Evolutionary conservation across 2,113 vertebrate genomes (phyloP), one percentile per base, ranked within the genome.

Genomic region (Loxodonta africana): DNA sequence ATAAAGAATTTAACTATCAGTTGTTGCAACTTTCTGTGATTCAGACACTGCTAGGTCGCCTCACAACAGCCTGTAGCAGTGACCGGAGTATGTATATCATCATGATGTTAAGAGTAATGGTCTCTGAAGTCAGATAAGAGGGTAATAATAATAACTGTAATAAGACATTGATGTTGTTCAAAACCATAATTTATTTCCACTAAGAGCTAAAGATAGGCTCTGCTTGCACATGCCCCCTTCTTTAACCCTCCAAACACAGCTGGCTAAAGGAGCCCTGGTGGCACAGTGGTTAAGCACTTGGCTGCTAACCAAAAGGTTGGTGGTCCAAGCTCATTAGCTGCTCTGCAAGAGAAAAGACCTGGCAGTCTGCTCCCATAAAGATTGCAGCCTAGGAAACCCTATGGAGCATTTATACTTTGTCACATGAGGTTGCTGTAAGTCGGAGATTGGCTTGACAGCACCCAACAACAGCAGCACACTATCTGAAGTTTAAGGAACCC

Each of bases 21-120:
- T 69, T 63, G 11, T 21, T 37, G 11, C 51, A 48, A 46, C 25
- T 95, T 77, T 69, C 83, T 44, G 5, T 63, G 57, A 83, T 46
- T 76, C 69, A 90, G 51, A 92, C 33, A 63, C 18, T 8, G 21
- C 41, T 60, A 69, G 18, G 37, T 11, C 6, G 57, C 83, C 51
- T 78, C 28, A 28, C 2, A 28, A 0, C 3, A 69, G 21, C 9
- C n/a, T 30, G 30, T 1, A 46, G 62, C 65, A n/a, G 37, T 33
- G 28, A 23, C 20, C 4, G 0, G 44, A 63, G 9, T 41, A 26
- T 8, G 12, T 18, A 30, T 3, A 17, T 4, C 18, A 23, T 41
- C 51, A 21, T 28, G 4, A 3, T 25, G 2, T 33, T 88, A 37
- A 65, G 37, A 83, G 7, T 20, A 73, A 63, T 76, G 60, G 57